These are phyloP conservation scores for Achlya flavicornis DNA, from an alignment of 2,888 invertebrate species.

Conservation along the genomic window DNA sequence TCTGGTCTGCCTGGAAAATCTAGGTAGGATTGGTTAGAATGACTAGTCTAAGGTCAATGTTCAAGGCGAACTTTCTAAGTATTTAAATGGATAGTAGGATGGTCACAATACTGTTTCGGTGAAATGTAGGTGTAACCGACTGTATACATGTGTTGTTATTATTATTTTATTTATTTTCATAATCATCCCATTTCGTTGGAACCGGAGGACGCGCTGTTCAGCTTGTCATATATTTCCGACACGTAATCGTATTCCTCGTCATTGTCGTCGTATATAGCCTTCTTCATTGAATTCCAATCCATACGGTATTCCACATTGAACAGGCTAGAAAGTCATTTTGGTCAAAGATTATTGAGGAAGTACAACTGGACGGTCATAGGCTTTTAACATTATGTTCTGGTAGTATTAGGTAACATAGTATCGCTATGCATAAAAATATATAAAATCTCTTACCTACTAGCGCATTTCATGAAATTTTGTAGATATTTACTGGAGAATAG, in stretches of 20 bases:
- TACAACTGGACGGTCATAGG: no score
- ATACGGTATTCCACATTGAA: slow-evolving; percentile 45
- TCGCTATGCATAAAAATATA: not conserved
- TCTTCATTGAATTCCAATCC: slow-evolving; percentile 51
- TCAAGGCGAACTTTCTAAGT: no score
- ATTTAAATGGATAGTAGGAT: no score
- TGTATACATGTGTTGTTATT: not conserved
- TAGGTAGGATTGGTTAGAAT: no score
- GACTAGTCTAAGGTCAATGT: no score
- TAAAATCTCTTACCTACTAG: slow-evolving; percentile 43
- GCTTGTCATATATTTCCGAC: slow-evolving; percentile 56
- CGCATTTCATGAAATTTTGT: slow-evolving; percentile 53
- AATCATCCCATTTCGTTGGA: slow-evolving; percentile 7
- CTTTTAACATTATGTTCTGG: not conserved
- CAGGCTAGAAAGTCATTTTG: slow-evolving; percentile 39
- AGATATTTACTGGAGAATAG: slow-evolving; percentile 44
- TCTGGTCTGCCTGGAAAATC: no score
- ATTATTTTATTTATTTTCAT: not conserved
- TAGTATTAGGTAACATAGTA: not conserved
- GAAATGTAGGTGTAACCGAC: no score
- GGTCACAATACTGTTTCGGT: no score
- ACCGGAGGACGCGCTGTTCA: slow-evolving; percentile 26
- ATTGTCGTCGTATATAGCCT: slow-evolving; percentile 34
- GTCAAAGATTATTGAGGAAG: not conserved
- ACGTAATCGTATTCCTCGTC: slow-evolving; percentile 52